Evolutionary conservation across 2,113 vertebrate species (phyloP).

Genomic region (Centropus bengalensis): DNA sequence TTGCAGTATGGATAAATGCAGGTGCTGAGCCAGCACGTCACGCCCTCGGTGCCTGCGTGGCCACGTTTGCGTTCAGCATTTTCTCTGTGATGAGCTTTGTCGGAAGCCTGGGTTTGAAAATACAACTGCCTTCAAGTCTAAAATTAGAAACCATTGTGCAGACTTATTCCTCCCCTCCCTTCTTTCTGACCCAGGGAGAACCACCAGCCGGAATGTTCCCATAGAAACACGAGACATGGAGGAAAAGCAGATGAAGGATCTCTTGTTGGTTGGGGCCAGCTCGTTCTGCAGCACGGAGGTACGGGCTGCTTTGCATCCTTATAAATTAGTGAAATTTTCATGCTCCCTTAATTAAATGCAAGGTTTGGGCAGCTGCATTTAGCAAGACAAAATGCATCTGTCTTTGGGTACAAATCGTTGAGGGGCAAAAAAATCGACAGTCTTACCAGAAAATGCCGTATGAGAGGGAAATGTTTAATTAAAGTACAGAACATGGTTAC

Average conservation of each 20-base stretch:
- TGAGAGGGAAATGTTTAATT: slow-evolving; percentile 32
- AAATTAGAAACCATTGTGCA: slow-evolving; percentile 36
- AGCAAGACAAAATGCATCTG: not conserved
- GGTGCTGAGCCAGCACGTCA: rapidly evolving
- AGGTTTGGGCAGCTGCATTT: not conserved
- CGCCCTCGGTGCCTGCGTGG: rapidly evolving
- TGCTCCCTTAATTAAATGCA: not conserved
- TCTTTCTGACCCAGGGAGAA: slow-evolving; percentile 3
- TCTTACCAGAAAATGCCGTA: not conserved
- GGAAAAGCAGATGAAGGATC: not conserved
- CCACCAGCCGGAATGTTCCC: slow-evolving; percentile 12
- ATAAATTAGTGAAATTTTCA: not conserved
- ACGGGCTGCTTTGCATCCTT: not conserved
- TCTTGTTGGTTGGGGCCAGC: not conserved
- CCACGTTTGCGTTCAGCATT: not conserved
- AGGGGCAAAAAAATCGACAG: not conserved
- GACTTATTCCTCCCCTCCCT: not conserved
- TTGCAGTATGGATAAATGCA: rapidly evolving
- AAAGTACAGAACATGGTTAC: not conserved
- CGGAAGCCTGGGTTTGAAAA: not conserved
- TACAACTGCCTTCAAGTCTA: not conserved
- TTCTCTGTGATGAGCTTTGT: not conserved
- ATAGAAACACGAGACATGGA: slow-evolving; percentile 33
- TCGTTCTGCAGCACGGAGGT: not conserved
- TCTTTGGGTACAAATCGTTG: not conserved